Base-by-base conservation (phyloP, 2,888 invertebrate genomes). In the Ectropis crepuscularia region DNA sequence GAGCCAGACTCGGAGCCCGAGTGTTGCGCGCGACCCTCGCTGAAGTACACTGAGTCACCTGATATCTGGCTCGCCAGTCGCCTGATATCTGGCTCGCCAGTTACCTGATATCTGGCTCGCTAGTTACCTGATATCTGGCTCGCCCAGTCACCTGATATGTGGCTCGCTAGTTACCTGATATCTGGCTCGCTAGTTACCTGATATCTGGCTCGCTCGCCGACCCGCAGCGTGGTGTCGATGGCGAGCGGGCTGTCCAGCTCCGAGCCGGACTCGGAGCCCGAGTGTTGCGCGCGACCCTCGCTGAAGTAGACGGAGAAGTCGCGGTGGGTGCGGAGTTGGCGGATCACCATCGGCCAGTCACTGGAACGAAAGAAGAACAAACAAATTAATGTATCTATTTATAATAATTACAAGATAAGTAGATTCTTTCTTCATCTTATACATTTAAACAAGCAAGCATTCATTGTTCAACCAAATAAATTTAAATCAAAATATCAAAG, bases 261-360 rank as follows among this genome's bases (percentile, higher is more conserved):
- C 0, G 90, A 85, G 93, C 95, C 86, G 86, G 85, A 83, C 43
- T 87, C 91, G 6, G 92, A 85, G 93, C 95, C 84, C 87, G 87
- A 87, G 63, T 77, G 76, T 79, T 57, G 83, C 95, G 83, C 94
- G 94, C 95, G 53, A 94, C 95, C 79, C 80, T 97, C 96, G 77
- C 97, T 97, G 93, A 99, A 99, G 93, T 97, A 98, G 79, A 96
- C 96, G 61, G 96, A 96, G 92, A 98, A 99, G 86, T 98, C 97
- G n/a, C 97, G 96, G 88, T 99, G 99, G 59, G 96, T 94, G 72
- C 97, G 96, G 73, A 99, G 94, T 87, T 97, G 96, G 67, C 96
- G 96, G 71, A 97, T 95, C 63, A 98, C 96, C 74, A 96, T 95
- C 58, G 96, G 94, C 99, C 99, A 99, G 83, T 98, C 97, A 80